A percentile compares a stretch with the other conserved stretches of the same genome.
phyloP scores from a whole-genome alignment of 2,797 vertebrate genomes.

The Steatocranus sp. region DNA sequence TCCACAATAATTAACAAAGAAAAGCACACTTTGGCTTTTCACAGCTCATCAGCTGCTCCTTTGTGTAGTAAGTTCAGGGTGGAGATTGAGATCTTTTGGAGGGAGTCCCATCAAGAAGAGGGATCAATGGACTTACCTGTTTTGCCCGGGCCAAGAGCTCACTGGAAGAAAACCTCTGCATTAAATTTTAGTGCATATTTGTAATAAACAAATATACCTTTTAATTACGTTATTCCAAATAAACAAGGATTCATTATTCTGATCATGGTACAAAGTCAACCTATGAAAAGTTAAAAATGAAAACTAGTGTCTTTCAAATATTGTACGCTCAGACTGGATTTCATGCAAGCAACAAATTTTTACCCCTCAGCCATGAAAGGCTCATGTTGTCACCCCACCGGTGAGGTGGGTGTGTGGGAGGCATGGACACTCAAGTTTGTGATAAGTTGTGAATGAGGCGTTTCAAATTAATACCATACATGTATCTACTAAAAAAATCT shows the following conservation, averaged over 20 bases:
- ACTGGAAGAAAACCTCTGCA: background rate
- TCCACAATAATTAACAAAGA: background rate
- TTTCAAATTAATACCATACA: background rate
- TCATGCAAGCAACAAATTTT: background rate
- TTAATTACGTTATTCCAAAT: background rate
- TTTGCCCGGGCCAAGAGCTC: background rate
- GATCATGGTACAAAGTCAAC: background rate
- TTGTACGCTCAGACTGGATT: background rate
- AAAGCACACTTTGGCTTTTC: background rate
- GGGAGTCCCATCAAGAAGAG: background rate
- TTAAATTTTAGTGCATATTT: background rate
- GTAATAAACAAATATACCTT: background rate
- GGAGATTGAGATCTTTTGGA: background rate
- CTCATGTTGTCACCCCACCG: background rate
- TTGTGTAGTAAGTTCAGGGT: background rate
- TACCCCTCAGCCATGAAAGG: background rate
- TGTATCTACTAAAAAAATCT: background rate
- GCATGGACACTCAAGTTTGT: background rate
- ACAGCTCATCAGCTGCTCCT: background rate
- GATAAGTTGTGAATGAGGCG: background rate
- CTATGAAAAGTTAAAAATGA: background rate
- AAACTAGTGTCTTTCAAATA: background rate
- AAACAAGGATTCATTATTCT: background rate
- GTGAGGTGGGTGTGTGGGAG: background rate
- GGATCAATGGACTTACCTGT: background rate